Evolutionary conservation across 2,888 invertebrate genomes (phyloP).

Genomic region (Limnephilus lunatus): DNA sequence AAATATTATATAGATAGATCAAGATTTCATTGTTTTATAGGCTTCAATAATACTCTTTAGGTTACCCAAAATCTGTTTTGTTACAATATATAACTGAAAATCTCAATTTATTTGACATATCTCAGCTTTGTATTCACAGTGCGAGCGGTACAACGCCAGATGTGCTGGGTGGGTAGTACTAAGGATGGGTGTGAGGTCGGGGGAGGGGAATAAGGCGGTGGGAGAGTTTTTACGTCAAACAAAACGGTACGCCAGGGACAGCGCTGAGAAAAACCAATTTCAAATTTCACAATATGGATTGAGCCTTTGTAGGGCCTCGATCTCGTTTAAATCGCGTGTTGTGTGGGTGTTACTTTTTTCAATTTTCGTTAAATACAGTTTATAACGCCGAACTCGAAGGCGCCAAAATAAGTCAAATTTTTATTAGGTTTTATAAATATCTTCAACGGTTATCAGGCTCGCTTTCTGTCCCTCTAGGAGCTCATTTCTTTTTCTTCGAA

Average conservation of each 20-base stretch:
- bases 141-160: conserved; percentile 5
- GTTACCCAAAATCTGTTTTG: no score
- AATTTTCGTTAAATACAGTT: background rate
- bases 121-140: no score
- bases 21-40: no score
- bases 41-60: no score
- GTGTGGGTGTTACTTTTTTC: background rate
- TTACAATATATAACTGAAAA: no score
- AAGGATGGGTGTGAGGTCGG: background rate
- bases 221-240: conserved; percentile 40
- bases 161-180: background rate
- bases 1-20: no score
- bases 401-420: background rate
- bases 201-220: background rate
- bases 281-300: background rate
- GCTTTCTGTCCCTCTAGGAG: no score
- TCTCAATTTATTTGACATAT: no score
- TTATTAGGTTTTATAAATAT: background rate
- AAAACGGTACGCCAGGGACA: conserved; percentile 30
- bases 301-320: background rate
- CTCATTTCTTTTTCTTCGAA: no score
- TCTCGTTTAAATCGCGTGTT: background rate
- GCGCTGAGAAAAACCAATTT: conserved; percentile 13
- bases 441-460: background rate
- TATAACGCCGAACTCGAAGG: background rate